phyloP scores from a whole-genome alignment of 2,113 vertebrate genomes.

The Saccopteryx bilineata region DNA sequence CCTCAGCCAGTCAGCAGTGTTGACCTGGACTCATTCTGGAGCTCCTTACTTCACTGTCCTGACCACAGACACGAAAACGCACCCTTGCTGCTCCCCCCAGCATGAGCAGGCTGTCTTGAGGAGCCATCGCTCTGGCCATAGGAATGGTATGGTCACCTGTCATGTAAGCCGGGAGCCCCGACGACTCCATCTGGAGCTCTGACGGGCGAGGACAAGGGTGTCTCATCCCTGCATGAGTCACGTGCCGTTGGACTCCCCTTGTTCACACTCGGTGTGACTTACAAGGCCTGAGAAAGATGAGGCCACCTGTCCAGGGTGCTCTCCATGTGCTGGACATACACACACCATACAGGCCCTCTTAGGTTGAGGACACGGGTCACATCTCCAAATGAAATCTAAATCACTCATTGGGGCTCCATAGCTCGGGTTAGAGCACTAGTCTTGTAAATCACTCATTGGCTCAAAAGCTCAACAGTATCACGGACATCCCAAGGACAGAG shows the following conservation, averaged over 20 bases:
- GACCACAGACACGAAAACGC: not conserved
- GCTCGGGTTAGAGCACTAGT: too few relatives aligned
- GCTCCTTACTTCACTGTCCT: not conserved
- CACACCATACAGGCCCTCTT: not conserved
- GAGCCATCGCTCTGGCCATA: too few relatives aligned
- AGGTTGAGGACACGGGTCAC: not conserved
- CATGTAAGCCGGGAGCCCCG: accelerated
- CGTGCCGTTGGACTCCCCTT: not conserved
- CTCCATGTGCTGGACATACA: not conserved
- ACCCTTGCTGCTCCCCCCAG: not conserved
- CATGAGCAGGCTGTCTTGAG: not conserved
- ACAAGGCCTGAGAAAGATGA: not conserved
- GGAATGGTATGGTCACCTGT: not conserved
- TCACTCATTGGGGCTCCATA: not conserved
- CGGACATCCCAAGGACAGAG: not conserved
- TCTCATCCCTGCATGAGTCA: not conserved
- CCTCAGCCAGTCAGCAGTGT: not conserved
- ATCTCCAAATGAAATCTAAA: not conserved
- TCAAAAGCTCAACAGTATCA: not conserved
- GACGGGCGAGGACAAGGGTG: not conserved
- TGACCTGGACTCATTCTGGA: not conserved
- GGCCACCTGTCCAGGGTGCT: accelerated
- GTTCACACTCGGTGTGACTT: not conserved
- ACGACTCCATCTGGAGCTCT: accelerated
- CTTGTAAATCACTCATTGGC: not conserved